Evolutionary conservation across 2,113 vertebrate species (phyloP), one percentile per base, ranked within the genome.

Genomic region (Phalacrocorax aristotelis): DNA sequence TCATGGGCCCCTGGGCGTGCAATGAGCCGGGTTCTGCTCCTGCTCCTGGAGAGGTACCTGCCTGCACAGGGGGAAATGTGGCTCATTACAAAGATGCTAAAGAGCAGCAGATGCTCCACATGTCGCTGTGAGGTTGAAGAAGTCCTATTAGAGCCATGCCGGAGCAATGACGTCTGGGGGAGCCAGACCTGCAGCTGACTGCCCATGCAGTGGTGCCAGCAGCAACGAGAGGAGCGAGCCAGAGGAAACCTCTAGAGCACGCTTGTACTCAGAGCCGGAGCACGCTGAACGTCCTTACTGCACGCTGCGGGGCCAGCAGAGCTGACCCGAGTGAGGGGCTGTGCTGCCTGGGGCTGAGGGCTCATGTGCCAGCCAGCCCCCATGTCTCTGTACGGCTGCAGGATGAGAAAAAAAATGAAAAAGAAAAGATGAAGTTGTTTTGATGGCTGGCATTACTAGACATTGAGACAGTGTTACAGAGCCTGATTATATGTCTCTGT

Each of bases 201-300:
- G 77, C 36, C 87, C 13, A 3, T 2, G 34, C 51, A 29, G 54
- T 1, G 0, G 17, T 49, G 89, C 60, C 75, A 52, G 60, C 60
- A 49, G 70, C 22, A 20, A 12, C 1, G 7, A 0, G 2, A 60
- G 57, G 55, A 65, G 42, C 0, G 20, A 88, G 57, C 13, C 15
- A 6, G 44, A 22, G 51, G 51, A 51, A 38, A 26, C 14, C 26
- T 44, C 42, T 20, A 71, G 42, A 52, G 42, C 22, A 21, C 0
- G 0, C 34, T 7, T 19, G 38, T 40, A 7, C 44, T 32, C 1
- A 1, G 46, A 75, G 61, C 69, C 9, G 7, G 49, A 29, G 44
- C 3, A 0, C 15, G 30, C 55, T 2, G 1, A 6, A 18, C 1
- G 0, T 42, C 13, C 65, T 8, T 4, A 44, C 0, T 1, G 71